Percentiles rank a stretch among this genome's conserved stretches.
Conservation (phyloP, 2,113 vertebrate genomes). For the Circaetus gallicus region DNA sequence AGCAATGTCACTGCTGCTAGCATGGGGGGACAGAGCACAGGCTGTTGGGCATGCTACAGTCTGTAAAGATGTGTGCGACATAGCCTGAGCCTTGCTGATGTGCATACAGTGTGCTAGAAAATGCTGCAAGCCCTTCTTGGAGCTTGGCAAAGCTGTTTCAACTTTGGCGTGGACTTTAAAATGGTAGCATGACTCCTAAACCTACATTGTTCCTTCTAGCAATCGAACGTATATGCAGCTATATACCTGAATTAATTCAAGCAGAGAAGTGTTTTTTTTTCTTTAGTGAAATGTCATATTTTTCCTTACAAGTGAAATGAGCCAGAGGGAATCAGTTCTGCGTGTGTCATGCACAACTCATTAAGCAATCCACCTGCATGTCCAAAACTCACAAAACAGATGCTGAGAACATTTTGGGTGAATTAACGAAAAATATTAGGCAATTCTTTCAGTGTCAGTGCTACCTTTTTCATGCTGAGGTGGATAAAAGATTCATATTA, state of each 20-base stretch:
- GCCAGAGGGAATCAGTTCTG: background rate
- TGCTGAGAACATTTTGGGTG: background rate
- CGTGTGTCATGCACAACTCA: background rate
- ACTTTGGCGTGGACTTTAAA: background rate
- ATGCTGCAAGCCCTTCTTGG: background rate
- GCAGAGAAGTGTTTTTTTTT: background rate
- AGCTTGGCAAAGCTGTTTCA: background rate
- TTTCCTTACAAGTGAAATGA: background rate
- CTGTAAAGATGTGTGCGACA: background rate
- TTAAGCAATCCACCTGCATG: background rate
- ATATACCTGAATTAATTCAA: background rate
- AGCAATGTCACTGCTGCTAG: background rate
- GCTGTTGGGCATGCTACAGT: background rate
- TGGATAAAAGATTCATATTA: background rate
- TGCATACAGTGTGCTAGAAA: background rate
- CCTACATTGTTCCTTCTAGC: background rate
- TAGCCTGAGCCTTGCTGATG: background rate
- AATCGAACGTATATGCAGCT: accelerated
- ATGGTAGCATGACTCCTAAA: background rate
- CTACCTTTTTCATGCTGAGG: background rate
- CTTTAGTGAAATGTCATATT: background rate
- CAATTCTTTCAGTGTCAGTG: background rate
- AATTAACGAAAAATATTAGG: background rate
- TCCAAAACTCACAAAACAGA: background rate
- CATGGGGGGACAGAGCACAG: background rate